Conservation (phyloP, 2,888 invertebrate species). For the Biston stratarius region DNA sequence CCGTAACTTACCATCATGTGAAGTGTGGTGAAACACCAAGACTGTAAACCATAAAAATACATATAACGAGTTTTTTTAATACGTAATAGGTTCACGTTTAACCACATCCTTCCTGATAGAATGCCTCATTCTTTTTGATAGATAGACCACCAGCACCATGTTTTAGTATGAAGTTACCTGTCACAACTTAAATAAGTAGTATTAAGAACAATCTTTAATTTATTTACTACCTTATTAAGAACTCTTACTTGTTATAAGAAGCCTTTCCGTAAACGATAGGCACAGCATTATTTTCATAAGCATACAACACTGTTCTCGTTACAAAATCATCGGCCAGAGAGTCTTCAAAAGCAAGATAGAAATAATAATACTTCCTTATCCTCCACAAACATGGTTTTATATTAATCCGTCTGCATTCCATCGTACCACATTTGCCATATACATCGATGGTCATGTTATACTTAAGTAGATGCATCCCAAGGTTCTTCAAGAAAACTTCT, state of each 20-base stretch:
- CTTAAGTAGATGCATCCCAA: slow-evolving; percentile 73
- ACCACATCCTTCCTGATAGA: too few species aligned
- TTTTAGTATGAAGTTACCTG: too few species aligned
- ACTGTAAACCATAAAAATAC: too few species aligned
- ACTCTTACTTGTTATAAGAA: slow-evolving; percentile 79
- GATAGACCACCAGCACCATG: too few species aligned
- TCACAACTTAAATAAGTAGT: too few species aligned
- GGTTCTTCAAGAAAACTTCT: slow-evolving; percentile 63
- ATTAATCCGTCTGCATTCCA: slow-evolving; percentile 60
- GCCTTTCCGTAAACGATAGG: slow-evolving; percentile 89
- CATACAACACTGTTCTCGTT: slow-evolving; percentile 81
- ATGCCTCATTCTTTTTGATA: too few species aligned
- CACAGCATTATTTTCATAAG: slow-evolving; percentile 85
- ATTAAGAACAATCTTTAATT: too few species aligned
- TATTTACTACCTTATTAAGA: too few species aligned
- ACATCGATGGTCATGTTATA: slow-evolving; percentile 79
- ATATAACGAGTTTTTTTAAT: too few species aligned
- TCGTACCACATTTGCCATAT: slow-evolving; percentile 82
- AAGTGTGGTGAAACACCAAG: too few species aligned
- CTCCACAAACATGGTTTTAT: slow-evolving; percentile 69
- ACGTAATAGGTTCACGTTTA: too few species aligned
- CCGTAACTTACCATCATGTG: too few species aligned
- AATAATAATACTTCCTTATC: slow-evolving; percentile 87
- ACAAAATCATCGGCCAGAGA: slow-evolving; percentile 86
- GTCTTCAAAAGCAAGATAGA: slow-evolving; percentile 91